Percentiles rank a stretch among this genome's conserved stretches.
Evolutionary conservation across 2,113 vertebrate genomes (phyloP).

Genomic region (Platanista minor): DNA sequence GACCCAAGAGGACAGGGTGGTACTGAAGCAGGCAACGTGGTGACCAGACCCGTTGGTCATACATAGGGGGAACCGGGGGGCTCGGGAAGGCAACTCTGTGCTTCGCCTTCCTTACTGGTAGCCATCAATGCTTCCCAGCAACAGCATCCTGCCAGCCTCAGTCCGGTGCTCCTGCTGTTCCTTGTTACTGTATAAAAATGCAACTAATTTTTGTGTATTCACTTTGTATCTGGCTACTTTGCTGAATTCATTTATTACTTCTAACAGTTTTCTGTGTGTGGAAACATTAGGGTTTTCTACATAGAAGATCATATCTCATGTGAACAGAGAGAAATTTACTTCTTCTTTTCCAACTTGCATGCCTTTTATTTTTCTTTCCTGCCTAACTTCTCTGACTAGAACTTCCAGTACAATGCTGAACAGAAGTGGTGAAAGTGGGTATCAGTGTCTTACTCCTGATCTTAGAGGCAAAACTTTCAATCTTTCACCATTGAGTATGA

Average conservation of each 20-base stretch:
- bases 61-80: too few relatives aligned
- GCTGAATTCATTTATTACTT: not conserved
- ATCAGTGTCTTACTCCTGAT: not conserved
- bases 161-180: too few relatives aligned
- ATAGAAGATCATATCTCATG: not conserved
- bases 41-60: too few relatives aligned
- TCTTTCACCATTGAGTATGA: not conserved
- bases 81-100: too few relatives aligned
- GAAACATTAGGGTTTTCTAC: not conserved
- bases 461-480: not conserved
- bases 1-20: too few relatives aligned
- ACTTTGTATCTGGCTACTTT: not conserved
- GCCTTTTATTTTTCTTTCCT: not conserved
- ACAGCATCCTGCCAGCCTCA: too few relatives aligned
- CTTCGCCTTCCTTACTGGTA: too few relatives aligned
- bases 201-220: not conserved
- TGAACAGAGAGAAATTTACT: not conserved
- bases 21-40: too few relatives aligned
- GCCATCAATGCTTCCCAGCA: too few relatives aligned
- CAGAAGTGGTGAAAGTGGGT: not conserved
- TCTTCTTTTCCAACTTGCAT: not conserved
- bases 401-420: not conserved
- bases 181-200: too few relatives aligned
- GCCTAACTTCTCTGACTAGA: not conserved
- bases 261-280: not conserved